Conservation (phyloP, 2,888 invertebrate genomes). For the Ophion costatus region DNA sequence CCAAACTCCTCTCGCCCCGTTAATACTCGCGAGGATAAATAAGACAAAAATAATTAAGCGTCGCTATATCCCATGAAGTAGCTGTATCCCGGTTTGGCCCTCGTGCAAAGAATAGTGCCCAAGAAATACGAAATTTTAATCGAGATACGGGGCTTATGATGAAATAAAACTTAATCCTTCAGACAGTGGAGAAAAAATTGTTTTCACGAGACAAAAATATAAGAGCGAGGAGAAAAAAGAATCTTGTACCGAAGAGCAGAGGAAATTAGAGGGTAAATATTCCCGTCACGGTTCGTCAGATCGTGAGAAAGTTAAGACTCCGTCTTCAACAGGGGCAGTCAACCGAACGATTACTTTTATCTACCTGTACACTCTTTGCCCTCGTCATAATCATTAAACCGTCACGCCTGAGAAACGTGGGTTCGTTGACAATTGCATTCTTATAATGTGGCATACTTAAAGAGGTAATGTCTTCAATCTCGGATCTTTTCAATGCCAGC, state of each 20-base stretch:
- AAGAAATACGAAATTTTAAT: conserved; percentile 26
- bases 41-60: conserved; percentile 46
- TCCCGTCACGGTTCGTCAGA: conserved; percentile 59
- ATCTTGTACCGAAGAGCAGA: neutral
- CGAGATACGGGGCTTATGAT: conserved; percentile 13
- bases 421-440: conserved; percentile 55
- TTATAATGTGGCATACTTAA: neutral
- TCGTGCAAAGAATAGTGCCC: neutral
- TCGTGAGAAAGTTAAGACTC: conserved; percentile 58
- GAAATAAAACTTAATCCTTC: conserved; percentile 4
- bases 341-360: conserved; percentile 25
- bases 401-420: conserved; percentile 53
- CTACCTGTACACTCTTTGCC: conserved; percentile 22
- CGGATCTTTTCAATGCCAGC: neutral
- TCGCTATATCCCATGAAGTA: conserved; percentile 21
- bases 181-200: neutral
- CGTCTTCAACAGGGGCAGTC: conserved; percentile 19
- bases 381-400: conserved; percentile 44
- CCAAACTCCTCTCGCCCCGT: conserved; percentile 34
- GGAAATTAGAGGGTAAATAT: conserved; percentile 35
- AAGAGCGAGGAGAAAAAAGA: neutral
- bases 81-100: conserved; percentile 2
- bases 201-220: neutral
- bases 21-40: conserved; percentile 53
- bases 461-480: neutral